Conservation (phyloP, 2,888 invertebrate genomes). For the Lysandra bellargus region DNA sequence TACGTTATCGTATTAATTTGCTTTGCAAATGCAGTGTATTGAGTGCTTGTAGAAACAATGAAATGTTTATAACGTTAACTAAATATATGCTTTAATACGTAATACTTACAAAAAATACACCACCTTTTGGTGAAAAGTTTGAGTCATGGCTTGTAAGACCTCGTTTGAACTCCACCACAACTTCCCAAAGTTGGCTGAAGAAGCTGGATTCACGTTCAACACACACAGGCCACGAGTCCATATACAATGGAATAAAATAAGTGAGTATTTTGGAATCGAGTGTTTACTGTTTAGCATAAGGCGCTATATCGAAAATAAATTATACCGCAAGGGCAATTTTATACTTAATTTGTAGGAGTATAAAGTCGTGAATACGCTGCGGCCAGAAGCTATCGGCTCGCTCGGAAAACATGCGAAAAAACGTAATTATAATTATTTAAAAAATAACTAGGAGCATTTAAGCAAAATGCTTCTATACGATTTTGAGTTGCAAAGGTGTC, state of each 20-base stretch:
- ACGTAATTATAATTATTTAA: no score
- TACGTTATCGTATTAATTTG: no score
- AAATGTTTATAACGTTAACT: background rate
- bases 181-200: constrained; percentile 84
- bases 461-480: no score
- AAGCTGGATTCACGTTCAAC: constrained; percentile 85
- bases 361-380: no score
- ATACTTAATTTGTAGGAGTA: no score
- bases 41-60: background rate
- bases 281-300: background rate
- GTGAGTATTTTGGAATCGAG: constrained; percentile 66
- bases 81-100: background rate
- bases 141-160: constrained; percentile 66
- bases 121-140: background rate
- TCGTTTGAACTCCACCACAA: constrained; percentile 83
- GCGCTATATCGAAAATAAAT: no score
- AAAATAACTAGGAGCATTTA: no score
- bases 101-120: background rate
- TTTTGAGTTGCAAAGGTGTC: no score
- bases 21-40: background rate
- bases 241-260: constrained; percentile 84
- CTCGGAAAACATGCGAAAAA: no score
- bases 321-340: no score
- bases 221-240: constrained; percentile 79
- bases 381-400: no score